Evolutionary conservation across 2,888 invertebrate species (phyloP).

Genomic region (Cylloceria caligata): DNA sequence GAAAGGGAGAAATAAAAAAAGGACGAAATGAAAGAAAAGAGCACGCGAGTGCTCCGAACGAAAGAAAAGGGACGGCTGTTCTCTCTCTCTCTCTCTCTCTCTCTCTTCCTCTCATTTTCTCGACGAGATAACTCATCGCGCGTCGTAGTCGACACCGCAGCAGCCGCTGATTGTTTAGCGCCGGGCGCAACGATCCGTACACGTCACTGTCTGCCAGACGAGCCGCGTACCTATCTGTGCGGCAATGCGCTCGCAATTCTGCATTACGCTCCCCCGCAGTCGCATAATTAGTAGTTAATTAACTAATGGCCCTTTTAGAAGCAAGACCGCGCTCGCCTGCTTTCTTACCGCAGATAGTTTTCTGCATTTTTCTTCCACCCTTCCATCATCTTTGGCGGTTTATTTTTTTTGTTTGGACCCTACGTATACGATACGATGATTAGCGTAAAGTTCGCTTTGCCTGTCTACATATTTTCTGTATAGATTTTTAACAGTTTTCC

Average conservation of each 20-base stretch:
- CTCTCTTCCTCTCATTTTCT: constrained; percentile 23
- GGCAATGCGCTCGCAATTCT: constrained; percentile 69
- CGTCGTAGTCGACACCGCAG: constrained; percentile 58
- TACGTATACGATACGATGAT: too few relatives aligned
- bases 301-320: constrained; percentile 82
- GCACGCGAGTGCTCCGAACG: constrained; percentile 33
- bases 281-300: constrained; percentile 83
- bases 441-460: too few relatives aligned
- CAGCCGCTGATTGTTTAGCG: constrained; percentile 79
- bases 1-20: constrained; percentile 32
- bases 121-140: constrained; percentile 38
- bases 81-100: neutral
- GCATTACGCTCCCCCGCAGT: constrained; percentile 74
- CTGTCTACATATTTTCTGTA: too few relatives aligned
- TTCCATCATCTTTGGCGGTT: neutral
- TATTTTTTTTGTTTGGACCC: neutral
- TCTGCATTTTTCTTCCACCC: neutral
- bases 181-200: constrained; percentile 79
- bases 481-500: too few relatives aligned
- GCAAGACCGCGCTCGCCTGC: constrained; percentile 53
- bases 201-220: constrained; percentile 75
- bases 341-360: neutral
- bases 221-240: constrained; percentile 62
- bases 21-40: constrained; percentile 43
- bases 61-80: constrained; percentile 35